These are phyloP conservation scores for Eidolon dupreanum DNA, from an alignment of 2,797 vertebrate genomes.

Conservation along the genomic window DNA sequence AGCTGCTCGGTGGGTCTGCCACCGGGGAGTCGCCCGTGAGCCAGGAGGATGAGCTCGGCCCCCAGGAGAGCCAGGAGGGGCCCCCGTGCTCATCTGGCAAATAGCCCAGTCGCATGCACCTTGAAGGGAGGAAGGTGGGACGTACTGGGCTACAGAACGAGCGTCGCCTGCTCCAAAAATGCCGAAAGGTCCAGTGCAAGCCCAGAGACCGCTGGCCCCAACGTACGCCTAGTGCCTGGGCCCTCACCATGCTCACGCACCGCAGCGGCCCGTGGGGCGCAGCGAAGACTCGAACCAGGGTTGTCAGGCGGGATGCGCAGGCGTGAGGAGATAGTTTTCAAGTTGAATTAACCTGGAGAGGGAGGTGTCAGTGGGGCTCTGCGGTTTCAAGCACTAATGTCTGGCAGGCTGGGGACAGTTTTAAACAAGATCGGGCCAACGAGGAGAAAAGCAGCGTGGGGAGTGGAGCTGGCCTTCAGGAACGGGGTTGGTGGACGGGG, in stretches of 20 bases:
- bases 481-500: neutral
- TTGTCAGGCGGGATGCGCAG: neutral
- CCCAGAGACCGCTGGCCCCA: too few species aligned
- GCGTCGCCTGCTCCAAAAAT: too few species aligned
- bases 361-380: neutral
- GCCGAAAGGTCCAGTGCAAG: neutral
- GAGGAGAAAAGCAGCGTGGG: neutral
- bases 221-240: neutral
- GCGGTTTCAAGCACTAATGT: neutral
- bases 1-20: neutral
- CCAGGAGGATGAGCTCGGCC: neutral
- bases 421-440: neutral
- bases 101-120: fast-evolving
- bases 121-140: neutral
- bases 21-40: too few species aligned
- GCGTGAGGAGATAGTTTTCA: neutral
- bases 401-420: neutral
- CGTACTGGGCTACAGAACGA: neutral
- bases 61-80: neutral
- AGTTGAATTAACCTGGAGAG: neutral
- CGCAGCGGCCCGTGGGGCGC: fast-evolving
- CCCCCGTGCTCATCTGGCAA: fast-evolving
- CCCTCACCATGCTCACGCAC: fast-evolving
- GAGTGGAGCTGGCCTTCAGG: neutral
- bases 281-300: neutral